Evolutionary conservation across 2,888 invertebrate genomes (phyloP), one percentile per base, ranked within the genome.

Genomic region (Cristatella mucedo): DNA sequence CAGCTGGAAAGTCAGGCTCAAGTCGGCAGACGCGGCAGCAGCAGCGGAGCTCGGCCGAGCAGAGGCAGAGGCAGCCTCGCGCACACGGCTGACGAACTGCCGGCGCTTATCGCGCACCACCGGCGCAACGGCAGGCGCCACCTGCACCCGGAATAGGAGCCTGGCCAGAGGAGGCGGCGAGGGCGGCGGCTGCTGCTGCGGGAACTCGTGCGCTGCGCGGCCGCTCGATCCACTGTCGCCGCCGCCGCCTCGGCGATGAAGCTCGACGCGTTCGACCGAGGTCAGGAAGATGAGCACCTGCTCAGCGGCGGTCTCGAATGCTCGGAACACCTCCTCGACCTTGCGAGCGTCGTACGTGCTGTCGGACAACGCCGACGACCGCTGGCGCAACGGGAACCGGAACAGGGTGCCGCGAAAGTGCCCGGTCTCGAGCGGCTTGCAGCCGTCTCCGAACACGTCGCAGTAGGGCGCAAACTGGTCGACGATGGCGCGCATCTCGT

Each of bases 251-350:
- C 47, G 41, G 20, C 46, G 45, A 34, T 48, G 48, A 19, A 60
- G 21, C 18, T 54, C 47, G 6, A 60, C 49, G 15, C 39, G 42
- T 38, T 53, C 52, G 5, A 62, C 41, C 20, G 45, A 49, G 38
- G 51, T 56, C 11, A 60, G 47, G 41, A 61, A 61, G 2, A 60
- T 20, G n/a, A 59, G 43, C n/a, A 54, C 41, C 13, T 51, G 43
- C 21, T 54, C 49, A 2, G 55, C 51, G 24, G 56, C 55, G 11
- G 49, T 37, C 39, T 48, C 42, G 40, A 58, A 55, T 7, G 51
- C 45, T 4, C 47, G 30, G 24, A 48, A 46, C 11, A 48, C 36
- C n/a, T 40, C 11, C 16, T 44, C 30, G 2, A 49, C 38, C 21
- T 44, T 46, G 9, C 49, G 49, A 9, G 31, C 26, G 4, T 34